A percentile compares a stretch with the other conserved stretches of the same genome.
Conservation (phyloP, 2,113 vertebrate species). For the Melanerpes aurifrons region DNA sequence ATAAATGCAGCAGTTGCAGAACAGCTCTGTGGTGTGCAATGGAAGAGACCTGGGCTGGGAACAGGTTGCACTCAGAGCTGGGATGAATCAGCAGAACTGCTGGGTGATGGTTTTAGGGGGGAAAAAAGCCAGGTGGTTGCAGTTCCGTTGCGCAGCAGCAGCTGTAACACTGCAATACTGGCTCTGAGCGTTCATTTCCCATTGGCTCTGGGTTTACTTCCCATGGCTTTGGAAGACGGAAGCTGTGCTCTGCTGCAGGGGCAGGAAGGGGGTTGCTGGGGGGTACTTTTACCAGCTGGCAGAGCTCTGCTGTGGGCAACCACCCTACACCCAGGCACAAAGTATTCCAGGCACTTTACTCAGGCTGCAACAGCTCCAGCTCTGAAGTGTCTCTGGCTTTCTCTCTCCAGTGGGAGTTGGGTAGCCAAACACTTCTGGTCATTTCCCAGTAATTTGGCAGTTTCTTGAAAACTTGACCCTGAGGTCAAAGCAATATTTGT, state of each 20-base stretch:
- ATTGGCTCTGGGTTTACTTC: neutral
- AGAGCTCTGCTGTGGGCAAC: neutral
- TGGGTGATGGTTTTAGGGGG: no score
- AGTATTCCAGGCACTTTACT: neutral
- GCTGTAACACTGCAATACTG: neutral
- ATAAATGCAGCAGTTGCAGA: neutral
- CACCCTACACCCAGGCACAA: neutral
- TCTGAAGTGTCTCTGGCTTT: neutral
- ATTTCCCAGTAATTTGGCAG: neutral
- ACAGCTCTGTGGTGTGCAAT: neutral
- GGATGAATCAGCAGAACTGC: neutral
- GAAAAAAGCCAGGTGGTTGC: no score
- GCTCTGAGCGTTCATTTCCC: neutral
- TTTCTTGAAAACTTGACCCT: neutral
- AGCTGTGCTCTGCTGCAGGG: neutral
- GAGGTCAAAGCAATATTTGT: neutral
- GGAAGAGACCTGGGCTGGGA: neutral
- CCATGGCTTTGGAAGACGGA: neutral
- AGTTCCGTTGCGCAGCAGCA: no score
- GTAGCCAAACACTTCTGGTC: neutral
- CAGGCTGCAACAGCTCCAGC: neutral
- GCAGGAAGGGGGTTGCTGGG: neutral
- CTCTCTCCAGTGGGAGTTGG: no score
- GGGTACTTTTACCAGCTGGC: neutral
- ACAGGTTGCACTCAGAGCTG: neutral